A percentile compares a stretch with the other conserved stretches of the same genome.
Evolutionary conservation across 2,888 invertebrate genomes (phyloP).

Genomic region (Athrips mouffetella): DNA sequence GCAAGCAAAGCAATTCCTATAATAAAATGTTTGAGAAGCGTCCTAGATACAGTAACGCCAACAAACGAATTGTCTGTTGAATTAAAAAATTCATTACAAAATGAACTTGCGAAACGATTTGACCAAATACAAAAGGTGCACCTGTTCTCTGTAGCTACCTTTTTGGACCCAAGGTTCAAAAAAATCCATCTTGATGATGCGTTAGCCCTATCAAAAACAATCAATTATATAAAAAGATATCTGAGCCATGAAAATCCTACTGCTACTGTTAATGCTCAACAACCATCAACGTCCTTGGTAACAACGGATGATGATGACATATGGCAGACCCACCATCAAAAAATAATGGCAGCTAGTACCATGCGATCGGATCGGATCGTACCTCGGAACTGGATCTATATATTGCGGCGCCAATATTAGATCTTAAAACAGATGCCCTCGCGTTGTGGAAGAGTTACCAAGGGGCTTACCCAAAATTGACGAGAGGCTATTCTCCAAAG

Average conservation of each 20-base stretch:
- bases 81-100: constrained; percentile 27
- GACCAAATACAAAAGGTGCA: constrained; percentile 27
- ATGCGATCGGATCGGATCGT: constrained; percentile 22
- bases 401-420: constrained; percentile 25
- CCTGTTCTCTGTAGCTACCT: constrained; percentile 25
- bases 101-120: constrained; percentile 29
- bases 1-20: constrained; percentile 36
- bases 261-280: constrained; percentile 32
- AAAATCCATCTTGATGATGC: constrained; percentile 33
- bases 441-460: constrained; percentile 29
- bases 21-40: constrained; percentile 28
- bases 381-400: constrained; percentile 26
- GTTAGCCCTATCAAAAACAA: constrained; percentile 21
- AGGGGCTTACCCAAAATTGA: constrained; percentile 21
- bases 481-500: constrained; percentile 14
- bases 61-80: constrained; percentile 27
- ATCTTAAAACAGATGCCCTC: constrained; percentile 28
- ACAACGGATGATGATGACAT: neutral
- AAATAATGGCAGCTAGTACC: neutral
- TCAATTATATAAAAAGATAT: constrained; percentile 23
- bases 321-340: neutral
- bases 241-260: constrained; percentile 22
- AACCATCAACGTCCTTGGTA: neutral
- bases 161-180: constrained; percentile 36
- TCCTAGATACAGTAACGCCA: constrained; percentile 24